Percentiles rank a stretch among this genome's conserved stretches.
These are phyloP conservation scores for Cromileptes altivelis DNA, from an alignment of 2,113 vertebrate genomes.

Conservation along the genomic window DNA sequence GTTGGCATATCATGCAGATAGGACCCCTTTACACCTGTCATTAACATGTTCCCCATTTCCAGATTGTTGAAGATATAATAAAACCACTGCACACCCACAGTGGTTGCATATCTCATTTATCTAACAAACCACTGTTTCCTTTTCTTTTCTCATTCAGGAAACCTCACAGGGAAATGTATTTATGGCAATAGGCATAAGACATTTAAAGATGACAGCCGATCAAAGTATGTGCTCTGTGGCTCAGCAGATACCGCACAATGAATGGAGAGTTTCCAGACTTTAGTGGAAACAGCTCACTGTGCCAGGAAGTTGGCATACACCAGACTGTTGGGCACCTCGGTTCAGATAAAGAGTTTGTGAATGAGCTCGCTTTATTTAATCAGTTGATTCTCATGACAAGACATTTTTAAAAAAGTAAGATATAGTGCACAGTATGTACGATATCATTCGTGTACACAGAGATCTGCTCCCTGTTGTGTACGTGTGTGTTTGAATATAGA, in stretches of 20 bases:
- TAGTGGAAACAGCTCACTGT: background rate
- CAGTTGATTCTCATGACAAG: background rate
- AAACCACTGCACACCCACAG: background rate
- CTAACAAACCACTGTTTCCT: background rate
- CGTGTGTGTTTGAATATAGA: background rate
- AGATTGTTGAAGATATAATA: background rate
- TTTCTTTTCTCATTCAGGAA: background rate
- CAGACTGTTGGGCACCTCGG: background rate
- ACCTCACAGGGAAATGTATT: background rate
- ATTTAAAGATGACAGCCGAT: background rate
- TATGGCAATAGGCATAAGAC: background rate
- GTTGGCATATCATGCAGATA: background rate
- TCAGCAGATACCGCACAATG: constrained; percentile 1
- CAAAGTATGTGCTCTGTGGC: background rate
- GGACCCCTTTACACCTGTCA: background rate
- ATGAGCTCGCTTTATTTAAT: background rate
- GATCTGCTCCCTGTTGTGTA: background rate
- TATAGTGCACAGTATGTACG: too few relatives aligned
- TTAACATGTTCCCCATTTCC: background rate
- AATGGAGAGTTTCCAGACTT: constrained; percentile 16
- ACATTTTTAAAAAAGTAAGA: too few relatives aligned
- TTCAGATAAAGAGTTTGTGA: constrained; percentile 9
- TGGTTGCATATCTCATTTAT: background rate
- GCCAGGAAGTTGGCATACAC: background rate
- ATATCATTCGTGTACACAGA: background rate